phyloP scores from a whole-genome alignment of 1,140 invertebrate genomes.

The Caenorhabditis tropicalis region DNA sequence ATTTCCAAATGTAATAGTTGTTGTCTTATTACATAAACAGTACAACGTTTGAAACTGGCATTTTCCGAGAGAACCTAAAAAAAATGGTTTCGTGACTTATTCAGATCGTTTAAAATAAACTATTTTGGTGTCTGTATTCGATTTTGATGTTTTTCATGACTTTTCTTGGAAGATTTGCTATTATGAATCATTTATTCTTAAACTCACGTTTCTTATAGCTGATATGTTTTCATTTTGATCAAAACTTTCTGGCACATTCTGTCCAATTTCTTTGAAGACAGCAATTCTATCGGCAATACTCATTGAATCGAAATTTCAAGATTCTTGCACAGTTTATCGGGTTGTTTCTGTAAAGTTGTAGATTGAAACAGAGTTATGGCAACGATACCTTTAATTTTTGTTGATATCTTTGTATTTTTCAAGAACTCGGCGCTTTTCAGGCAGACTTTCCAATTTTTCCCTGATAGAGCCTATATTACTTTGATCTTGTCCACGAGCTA shows the following conservation, averaged over 20 bases:
- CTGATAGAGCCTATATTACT: slow-evolving; percentile 2
- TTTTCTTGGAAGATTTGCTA: too few relatives aligned
- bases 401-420: too few relatives aligned
- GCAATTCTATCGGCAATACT: not conserved
- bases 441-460: not conserved
- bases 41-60: too few relatives aligned
- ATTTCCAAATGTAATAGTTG: too few relatives aligned
- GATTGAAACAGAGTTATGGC: not conserved
- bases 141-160: too few relatives aligned
- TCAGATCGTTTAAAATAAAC: too few relatives aligned
- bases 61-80: too few relatives aligned
- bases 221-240: not conserved
- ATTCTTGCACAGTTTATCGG: not conserved
- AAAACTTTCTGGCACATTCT: not conserved
- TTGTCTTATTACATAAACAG: too few relatives aligned
- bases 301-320: not conserved
- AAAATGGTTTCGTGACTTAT: too few relatives aligned
- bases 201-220: not conserved
- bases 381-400: not conserved
- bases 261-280: not conserved
- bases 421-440: not conserved
- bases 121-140: too few relatives aligned
- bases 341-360: not conserved
- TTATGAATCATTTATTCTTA: too few relatives aligned
- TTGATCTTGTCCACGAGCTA: not conserved